Evolutionary conservation across 2,797 vertebrate species (phyloP).

Genomic region (Liparis tanakae): DNA sequence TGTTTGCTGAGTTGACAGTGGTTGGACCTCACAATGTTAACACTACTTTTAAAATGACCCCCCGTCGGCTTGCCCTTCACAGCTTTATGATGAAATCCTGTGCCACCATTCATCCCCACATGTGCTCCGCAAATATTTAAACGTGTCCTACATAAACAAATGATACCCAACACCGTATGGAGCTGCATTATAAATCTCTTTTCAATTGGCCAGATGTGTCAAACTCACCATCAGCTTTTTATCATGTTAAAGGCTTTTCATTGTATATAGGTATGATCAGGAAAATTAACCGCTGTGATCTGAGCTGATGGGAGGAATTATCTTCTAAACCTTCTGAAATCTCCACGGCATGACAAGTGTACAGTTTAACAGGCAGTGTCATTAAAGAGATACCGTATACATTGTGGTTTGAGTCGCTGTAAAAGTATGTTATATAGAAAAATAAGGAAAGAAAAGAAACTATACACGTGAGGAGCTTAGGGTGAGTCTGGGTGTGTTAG

Average conservation of each 20-base stretch:
- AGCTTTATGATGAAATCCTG: conserved; percentile 83
- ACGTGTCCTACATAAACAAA: conserved; percentile 78
- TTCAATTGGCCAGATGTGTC: conserved; percentile 62
- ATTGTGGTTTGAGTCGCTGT: background rate
- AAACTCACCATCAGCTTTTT: conserved; percentile 65
- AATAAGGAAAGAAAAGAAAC: background rate
- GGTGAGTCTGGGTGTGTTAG: background rate
- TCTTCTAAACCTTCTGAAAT: conserved; percentile 19
- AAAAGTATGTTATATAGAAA: background rate
- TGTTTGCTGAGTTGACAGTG: conserved; percentile 83
- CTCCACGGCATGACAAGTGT: conserved; percentile 1
- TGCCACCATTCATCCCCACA: conserved; percentile 80
- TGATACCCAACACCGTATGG: conserved; percentile 59
- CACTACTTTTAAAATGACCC: conserved; percentile 82
- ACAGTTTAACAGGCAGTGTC: conserved; percentile 6
- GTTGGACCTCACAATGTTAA: conserved; percentile 77
- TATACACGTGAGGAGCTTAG: background rate
- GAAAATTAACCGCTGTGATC: conserved; percentile 34
- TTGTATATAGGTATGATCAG: conserved; percentile 44
- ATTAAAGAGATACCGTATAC: background rate
- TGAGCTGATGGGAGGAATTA: conserved; percentile 9
- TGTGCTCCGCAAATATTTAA: conserved; percentile 87
- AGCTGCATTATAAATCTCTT: conserved; percentile 73
- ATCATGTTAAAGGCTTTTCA: conserved; percentile 68
- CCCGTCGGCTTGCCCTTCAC: conserved; percentile 74